A percentile compares a stretch with the other conserved stretches of the same genome.
These are phyloP conservation scores for Chelmon rostratus DNA, from an alignment of 2,797 vertebrate genomes.

Conservation along the genomic window DNA sequence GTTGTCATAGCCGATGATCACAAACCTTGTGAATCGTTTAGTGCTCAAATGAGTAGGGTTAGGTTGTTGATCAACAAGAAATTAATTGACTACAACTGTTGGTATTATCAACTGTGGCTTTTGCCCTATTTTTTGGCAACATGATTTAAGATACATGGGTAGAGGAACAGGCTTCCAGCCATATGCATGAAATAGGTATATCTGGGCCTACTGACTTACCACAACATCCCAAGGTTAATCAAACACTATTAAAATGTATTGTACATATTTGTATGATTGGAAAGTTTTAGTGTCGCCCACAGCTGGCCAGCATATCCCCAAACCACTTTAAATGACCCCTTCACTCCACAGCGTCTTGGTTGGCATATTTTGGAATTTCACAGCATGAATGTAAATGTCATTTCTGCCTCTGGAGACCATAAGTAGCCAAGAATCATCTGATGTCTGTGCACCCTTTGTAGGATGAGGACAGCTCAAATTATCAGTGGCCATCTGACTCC, in stretches of 20 bases:
- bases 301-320: conserved; percentile 35
- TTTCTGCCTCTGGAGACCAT: conserved; percentile 39
- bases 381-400: conserved; percentile 55
- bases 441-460: conserved; percentile 48
- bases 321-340: conserved; percentile 40
- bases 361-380: conserved; percentile 53
- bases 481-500: conserved; percentile 65
- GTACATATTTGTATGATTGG: conserved; percentile 15
- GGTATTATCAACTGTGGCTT: conserved; percentile 1
- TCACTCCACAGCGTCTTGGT: conserved; percentile 23
- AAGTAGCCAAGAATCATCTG: conserved; percentile 49
- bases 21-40: background rate
- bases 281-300: conserved; percentile 28
- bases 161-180: conserved; percentile 3
- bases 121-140: background rate
- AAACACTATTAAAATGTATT: conserved; percentile 10
- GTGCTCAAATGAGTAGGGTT: background rate
- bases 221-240: conserved; percentile 27
- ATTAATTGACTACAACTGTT: background rate
- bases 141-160: background rate
- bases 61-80: background rate
- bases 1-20: background rate
- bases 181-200: background rate
- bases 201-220: background rate
- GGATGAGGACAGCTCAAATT: conserved; percentile 57